Base-by-base conservation (phyloP, 1,140 invertebrate genomes). In the Venustaconcha ellipsiformis region DNA sequence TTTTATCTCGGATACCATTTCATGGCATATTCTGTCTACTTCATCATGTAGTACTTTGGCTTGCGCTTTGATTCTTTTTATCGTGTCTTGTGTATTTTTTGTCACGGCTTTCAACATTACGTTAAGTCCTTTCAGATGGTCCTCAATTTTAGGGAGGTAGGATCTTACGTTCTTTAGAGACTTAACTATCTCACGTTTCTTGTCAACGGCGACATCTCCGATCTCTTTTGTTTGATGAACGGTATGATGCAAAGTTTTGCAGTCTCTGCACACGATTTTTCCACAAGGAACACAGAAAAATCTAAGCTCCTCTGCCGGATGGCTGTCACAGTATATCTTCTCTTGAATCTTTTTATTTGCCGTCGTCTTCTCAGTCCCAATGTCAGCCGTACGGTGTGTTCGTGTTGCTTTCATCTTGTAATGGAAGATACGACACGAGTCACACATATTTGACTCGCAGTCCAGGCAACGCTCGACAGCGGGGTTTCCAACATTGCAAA, bases 281-380 rank as follows among this genome's bases (percentile, higher is more conserved):
- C 70, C 75, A 63, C 75, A 77, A n/a, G 75, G 75, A 18, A 77
- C 64, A 59, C 75, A 77, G 58, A 59, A 77, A 66, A 77, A 77
- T 4, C 75, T 63, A 15, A 77, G 69, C 58, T 77, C 75, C 55
- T 77, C 75, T 68, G 72, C 70, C 17, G n/a, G 70, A 37, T 77
- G 75, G 11, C 60, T 63, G 18, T 67, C 66, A 68, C 75, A 77
- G 65, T 60, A 77, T 26, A 72, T 70, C 65, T 77, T 77, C 58
- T 77, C 70, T 56, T 77, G 75, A 62, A 77, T 77, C 65, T 68
- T 77, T 14, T 70, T 63, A 57, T 77, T 77, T 4, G 75, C 60
- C 65, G 72, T 77, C 2, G 75, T 30, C 30, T 77, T 77, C 12
- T 77, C 75, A 26, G 18, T 67, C 72, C 75, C 59, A 30, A 72